phyloP scores from a whole-genome alignment of 64 coral and sea anemone species.

The Exaiptasia diaphana region DNA sequence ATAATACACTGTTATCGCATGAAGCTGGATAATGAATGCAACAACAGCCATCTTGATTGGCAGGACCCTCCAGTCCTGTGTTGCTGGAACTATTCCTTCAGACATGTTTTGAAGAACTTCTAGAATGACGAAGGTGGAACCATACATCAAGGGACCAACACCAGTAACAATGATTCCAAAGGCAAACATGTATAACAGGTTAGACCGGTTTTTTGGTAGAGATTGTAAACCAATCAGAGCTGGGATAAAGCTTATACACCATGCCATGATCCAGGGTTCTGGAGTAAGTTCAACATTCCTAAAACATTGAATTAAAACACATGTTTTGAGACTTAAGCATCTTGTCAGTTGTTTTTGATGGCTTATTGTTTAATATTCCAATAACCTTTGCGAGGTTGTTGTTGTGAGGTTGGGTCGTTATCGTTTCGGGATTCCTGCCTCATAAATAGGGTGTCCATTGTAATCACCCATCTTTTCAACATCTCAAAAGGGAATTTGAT shows the following conservation, averaged over 20 bases:
- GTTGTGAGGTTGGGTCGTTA: too few relatives aligned
- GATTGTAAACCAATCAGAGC: conserved; percentile 65
- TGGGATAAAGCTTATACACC: conserved; percentile 65
- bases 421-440: too few relatives aligned
- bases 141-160: conserved; percentile 72
- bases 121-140: conserved; percentile 37
- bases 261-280: conserved; percentile 62
- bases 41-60: conserved; percentile 76
- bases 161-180: conserved; percentile 73
- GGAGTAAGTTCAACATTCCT: conserved; percentile 36
- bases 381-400: too few relatives aligned
- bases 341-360: too few relatives aligned
- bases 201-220: conserved; percentile 82
- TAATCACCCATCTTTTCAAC: too few relatives aligned
- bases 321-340: too few relatives aligned
- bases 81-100: conserved; percentile 15
- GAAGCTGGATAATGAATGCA: conserved; percentile 82
- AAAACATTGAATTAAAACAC: too few relatives aligned
- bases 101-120: conserved; percentile 25
- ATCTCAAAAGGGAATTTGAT: too few relatives aligned
- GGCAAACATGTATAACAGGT: conserved; percentile 53
- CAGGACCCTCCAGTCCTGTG: conserved; percentile 26
- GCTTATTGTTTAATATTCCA: too few relatives aligned
- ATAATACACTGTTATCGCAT: conserved; percentile 70
- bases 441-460: too few relatives aligned